Percentiles rank a stretch among this genome's conserved stretches.
These are phyloP conservation scores for Entelurus aequoreus DNA, from an alignment of 2,113 vertebrate genomes.

Conservation along the genomic window DNA sequence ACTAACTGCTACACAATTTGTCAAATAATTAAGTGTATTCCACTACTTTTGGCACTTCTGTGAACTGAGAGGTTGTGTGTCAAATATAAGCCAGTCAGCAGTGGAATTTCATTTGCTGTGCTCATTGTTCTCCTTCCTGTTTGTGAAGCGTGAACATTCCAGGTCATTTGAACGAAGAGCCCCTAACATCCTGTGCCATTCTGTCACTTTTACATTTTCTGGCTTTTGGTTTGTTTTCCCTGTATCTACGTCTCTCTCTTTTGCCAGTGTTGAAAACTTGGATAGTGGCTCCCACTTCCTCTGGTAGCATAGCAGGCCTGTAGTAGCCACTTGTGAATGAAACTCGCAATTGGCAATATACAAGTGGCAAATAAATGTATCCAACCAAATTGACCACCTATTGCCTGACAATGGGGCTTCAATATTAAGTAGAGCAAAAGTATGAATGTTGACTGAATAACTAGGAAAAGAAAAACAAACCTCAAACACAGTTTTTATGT, in stretches of 20 bases:
- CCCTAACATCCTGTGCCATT: slow-evolving; percentile 12
- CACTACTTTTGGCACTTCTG: background rate
- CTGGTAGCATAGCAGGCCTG: background rate
- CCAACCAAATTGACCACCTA: too few species aligned
- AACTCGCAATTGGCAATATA: background rate
- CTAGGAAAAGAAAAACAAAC: background rate
- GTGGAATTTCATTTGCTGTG: slow-evolving; percentile 35
- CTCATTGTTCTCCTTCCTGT: slow-evolving; percentile 69
- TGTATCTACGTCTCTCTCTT: background rate
- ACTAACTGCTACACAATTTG: background rate
- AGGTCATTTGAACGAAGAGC: slow-evolving; percentile 9
- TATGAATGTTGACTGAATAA: background rate
- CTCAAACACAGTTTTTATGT: background rate
- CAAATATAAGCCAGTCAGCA: slow-evolving; percentile 22
- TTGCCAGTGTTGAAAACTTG: background rate
- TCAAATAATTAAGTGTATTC: background rate
- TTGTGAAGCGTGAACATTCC: slow-evolving; percentile 38
- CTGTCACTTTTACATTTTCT: background rate
- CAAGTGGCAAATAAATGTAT: too few species aligned
- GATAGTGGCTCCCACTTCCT: background rate
- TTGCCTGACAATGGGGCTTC: too few species aligned
- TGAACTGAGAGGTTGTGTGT: slow-evolving; percentile 12
- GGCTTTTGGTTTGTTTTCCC: background rate
- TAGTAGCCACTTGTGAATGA: background rate
- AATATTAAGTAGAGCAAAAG: too few species aligned